Evolutionary conservation across 2,797 vertebrate genomes (phyloP).

Genomic region (Syngnathus acus): DNA sequence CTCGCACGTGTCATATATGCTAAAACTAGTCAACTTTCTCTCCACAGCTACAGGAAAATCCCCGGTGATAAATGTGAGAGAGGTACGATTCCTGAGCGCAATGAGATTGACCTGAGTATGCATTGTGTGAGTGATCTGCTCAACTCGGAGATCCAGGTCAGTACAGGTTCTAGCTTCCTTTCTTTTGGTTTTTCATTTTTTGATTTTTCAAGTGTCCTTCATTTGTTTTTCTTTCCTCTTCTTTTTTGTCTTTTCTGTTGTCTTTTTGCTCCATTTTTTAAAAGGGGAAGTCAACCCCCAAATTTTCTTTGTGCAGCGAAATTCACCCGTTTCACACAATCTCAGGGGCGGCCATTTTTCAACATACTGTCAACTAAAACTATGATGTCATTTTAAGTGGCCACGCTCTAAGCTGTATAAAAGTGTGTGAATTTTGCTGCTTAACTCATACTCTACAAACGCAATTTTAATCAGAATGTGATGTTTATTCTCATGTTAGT

Average conservation of each 20-base stretch:
- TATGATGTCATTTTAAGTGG: too few species aligned
- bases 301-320: too few species aligned
- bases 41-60: constrained; percentile 86
- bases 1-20: not conserved
- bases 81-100: constrained; percentile 70
- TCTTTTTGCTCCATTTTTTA: not conserved
- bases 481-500: too few species aligned
- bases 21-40: not conserved
- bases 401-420: too few species aligned
- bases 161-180: constrained; percentile 15
- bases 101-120: constrained; percentile 80
- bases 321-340: too few species aligned
- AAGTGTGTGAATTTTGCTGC: too few species aligned
- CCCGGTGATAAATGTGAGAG: constrained; percentile 87
- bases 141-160: constrained; percentile 61
- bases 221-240: not conserved
- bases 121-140: constrained; percentile 83
- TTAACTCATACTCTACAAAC: too few species aligned
- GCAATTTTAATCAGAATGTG: too few species aligned
- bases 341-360: too few species aligned
- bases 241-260: not conserved
- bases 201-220: not conserved
- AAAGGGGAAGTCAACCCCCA: too few species aligned
- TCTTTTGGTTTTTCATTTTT: not conserved
- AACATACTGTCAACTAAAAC: too few species aligned